Percentiles rank a stretch among this genome's conserved stretches.
These are phyloP conservation scores for Pangasianodon hypophthalmus DNA, from an alignment of 2,113 vertebrate genomes.

Conservation along the genomic window DNA sequence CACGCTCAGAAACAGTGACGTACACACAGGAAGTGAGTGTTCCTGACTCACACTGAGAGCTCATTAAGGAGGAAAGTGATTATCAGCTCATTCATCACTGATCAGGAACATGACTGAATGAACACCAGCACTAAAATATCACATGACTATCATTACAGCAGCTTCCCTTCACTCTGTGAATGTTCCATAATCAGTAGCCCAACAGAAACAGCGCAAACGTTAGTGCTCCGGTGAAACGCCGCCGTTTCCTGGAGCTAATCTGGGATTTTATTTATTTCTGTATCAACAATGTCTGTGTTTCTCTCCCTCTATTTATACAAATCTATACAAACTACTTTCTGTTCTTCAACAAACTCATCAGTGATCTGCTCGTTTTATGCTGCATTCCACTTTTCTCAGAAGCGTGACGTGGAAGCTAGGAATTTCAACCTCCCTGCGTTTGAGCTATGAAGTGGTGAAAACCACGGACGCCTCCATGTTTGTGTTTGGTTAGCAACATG, in stretches of 20 bases:
- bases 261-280: neutral
- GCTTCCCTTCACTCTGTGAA: neutral
- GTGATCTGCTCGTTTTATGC: neutral
- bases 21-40: conserved; percentile 5
- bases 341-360: neutral
- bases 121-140: neutral
- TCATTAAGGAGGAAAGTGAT: conserved; percentile 5
- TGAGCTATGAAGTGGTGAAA: no score
- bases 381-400: neutral
- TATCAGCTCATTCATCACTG: neutral
- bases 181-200: neutral
- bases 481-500: no score
- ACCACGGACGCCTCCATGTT: no score
- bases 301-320: neutral
- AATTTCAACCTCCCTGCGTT: neutral
- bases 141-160: neutral
- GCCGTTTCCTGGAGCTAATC: neutral
- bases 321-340: neutral
- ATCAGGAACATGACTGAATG: neutral
- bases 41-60: neutral
- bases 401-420: neutral
- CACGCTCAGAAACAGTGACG: neutral
- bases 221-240: neutral
- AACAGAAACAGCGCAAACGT: neutral
- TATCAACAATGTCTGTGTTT: neutral